These are phyloP conservation scores for Pterois miles DNA, from an alignment of 2,797 vertebrate species.

Conservation along the genomic window DNA sequence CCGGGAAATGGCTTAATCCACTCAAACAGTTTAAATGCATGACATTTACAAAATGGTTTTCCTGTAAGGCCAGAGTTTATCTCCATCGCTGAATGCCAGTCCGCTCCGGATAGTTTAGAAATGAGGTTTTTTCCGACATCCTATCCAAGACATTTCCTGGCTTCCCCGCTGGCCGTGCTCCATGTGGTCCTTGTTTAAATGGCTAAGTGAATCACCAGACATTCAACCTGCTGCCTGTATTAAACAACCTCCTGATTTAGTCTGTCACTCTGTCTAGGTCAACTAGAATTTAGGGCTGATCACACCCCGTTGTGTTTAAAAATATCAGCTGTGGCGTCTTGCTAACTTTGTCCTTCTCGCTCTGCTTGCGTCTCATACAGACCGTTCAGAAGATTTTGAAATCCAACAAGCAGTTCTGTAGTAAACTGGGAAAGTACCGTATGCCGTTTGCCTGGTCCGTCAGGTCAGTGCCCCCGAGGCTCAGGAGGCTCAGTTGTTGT, in stretches of 20 bases:
- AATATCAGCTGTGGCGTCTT: slow-evolving; percentile 30
- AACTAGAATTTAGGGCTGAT: slow-evolving; percentile 30
- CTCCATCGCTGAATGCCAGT: slow-evolving; percentile 45
- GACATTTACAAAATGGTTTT: slow-evolving; percentile 51
- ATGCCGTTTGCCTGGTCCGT: slow-evolving; percentile 99
- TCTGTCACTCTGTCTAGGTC: slow-evolving; percentile 30
- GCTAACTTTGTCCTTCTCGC: slow-evolving; percentile 18
- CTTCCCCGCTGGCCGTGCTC: slow-evolving; percentile 41
- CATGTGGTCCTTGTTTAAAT: slow-evolving; percentile 62
- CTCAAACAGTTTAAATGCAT: slow-evolving; percentile 34
- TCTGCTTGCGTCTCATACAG: slow-evolving; percentile 73
- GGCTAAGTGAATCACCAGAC: slow-evolving; percentile 65
- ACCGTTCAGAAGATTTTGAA: slow-evolving; percentile 95
- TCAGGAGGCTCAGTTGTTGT: not conserved
- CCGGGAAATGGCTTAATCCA: slow-evolving; percentile 41
- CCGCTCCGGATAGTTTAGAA: slow-evolving; percentile 46
- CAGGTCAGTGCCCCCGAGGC: slow-evolving; percentile 85
- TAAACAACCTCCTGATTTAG: slow-evolving; percentile 51
- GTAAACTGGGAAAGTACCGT: slow-evolving; percentile 94
- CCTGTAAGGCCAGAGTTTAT: slow-evolving; percentile 60
- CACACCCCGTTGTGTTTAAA: slow-evolving; percentile 23
- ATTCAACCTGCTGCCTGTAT: slow-evolving; percentile 50
- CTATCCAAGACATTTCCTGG: slow-evolving; percentile 57
- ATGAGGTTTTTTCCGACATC: slow-evolving; percentile 51
- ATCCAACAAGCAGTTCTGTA: slow-evolving; percentile 96